phyloP scores from a whole-genome alignment of 1,140 invertebrate genomes.

The Dendrolimus kikuchii region DNA sequence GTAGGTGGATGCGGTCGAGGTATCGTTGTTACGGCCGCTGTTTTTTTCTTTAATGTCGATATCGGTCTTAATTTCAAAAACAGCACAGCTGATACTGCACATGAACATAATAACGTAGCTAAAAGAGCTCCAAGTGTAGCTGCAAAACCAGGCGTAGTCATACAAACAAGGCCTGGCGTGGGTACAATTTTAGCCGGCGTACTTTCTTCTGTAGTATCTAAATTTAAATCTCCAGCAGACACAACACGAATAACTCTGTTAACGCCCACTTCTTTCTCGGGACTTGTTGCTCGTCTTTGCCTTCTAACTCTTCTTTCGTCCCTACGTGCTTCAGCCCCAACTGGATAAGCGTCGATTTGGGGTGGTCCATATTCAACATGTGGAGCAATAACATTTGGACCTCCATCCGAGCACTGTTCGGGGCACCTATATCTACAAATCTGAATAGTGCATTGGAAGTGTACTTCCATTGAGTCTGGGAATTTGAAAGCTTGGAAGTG shows the following conservation, averaged over 20 bases:
- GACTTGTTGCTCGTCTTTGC: slow-evolving; percentile 74
- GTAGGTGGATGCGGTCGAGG: slow-evolving; percentile 50
- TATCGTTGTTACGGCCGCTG: slow-evolving; percentile 67
- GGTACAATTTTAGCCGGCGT: slow-evolving; percentile 78
- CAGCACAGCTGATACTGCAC: slow-evolving; percentile 86
- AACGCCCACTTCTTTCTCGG: slow-evolving; percentile 85
- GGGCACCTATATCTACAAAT: slow-evolving; percentile 95
- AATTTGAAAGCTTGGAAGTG: slow-evolving; percentile 97
- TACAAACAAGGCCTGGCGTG: slow-evolving; percentile 86
- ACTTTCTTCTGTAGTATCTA: slow-evolving; percentile 81
- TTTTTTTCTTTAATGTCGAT: slow-evolving; percentile 72
- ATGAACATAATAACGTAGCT: slow-evolving; percentile 85
- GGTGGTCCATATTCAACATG: slow-evolving; percentile 81
- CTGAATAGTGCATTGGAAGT: slow-evolving; percentile 96
- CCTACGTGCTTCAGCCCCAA: slow-evolving; percentile 76
- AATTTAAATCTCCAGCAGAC: slow-evolving; percentile 85
- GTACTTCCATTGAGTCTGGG: slow-evolving; percentile 96
- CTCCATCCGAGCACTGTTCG: slow-evolving; percentile 85
- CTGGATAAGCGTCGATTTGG: slow-evolving; percentile 78
- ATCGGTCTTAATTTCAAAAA: slow-evolving; percentile 85
- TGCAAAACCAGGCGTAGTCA: slow-evolving; percentile 92
- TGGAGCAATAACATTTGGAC: slow-evolving; percentile 67
- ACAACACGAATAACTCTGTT: slow-evolving; percentile 89
- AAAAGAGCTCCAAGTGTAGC: slow-evolving; percentile 87
- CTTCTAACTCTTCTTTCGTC: slow-evolving; percentile 82